Base-by-base conservation (phyloP, 2,797 vertebrate species). In the Zenarchopterus dispar region DNA sequence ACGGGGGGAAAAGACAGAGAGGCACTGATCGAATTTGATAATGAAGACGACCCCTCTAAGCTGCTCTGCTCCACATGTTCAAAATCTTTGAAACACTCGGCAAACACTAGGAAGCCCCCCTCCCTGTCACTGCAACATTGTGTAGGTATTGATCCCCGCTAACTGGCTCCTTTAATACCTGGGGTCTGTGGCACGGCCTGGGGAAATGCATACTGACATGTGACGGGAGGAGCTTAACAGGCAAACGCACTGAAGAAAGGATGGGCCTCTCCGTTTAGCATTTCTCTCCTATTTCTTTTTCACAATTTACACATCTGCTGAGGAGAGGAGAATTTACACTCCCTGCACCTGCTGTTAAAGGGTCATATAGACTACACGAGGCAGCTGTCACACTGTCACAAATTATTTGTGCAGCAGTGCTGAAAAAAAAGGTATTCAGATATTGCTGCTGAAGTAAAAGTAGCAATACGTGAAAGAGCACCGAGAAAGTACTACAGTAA, bases 21-120 rank as follows among this genome's bases (percentile, higher is more conserved):
- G 74, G 72, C 86, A 66, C 89, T 91, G 92, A 93, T 94, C 89
- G 89, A 93, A 92, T 89, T 89, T 91, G 91, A 93, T 93, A 92
- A 94, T 94, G 92, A 94, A 92, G 90, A 93, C 84, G 88, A 91
- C 75, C 89, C 84, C 84, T 85, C 75, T 93, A 93, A 93, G 90
- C 91, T 80, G 88, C 91, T 92, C 91, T 80, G 78, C 89, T 87
- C 90, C 92, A 91, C 91, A 91, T 91, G 92, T 89, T 90, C 73
- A 80, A 87, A 86, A 89, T 91, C 91, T 90, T 78, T 64, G 71
- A 82, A 82, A 88, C 87, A 85, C 84, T 89, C 84, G 41, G 79
- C 80, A 88, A 86, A 90, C 86, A 87, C 83, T 81, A 77, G 88
- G 85, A 90, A 76, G 61, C 75, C 89, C 90, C 88, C 88, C 87